Evolutionary conservation across 2,888 invertebrate species (phyloP), one percentile per base, ranked within the genome.

Genomic region (Acrobasis consociella): DNA sequence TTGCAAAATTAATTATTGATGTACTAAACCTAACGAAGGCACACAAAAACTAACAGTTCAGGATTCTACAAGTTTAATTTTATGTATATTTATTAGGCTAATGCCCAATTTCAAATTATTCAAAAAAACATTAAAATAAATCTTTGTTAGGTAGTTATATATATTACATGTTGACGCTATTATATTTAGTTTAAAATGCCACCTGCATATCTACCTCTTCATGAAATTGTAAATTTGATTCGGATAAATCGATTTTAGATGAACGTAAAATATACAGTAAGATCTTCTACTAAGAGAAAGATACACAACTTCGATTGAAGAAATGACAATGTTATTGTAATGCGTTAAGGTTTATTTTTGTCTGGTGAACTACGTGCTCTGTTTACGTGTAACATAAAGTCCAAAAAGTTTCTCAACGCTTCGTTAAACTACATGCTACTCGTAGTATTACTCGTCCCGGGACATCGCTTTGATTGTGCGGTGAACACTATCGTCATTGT

Each of bases 351-450:
- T 72, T 60, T 60, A 71, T 63, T 80, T 81, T 77, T 17, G 69
- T 50, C 51, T 67, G 65, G 11, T 63, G 31, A 62, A 37, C 37
- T 66, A 64, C 67, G 67, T 69, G 68, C 68, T 73, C 82, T 85
- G 85, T 86, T 87, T 86, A 82, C 82, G 77, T 73, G 77, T 75
- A n/a, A 78, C 5, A 5, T 72, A 78, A 78, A 80, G 80, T 82
- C 80, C 80, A 86, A 87, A 87, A 87, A 87, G 80, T 86, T 83
- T 75, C 75, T 77, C 79, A 76, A 77, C 81, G 85, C 83, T 86
- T 87, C 85, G 86, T 87, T 87, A 84, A 85, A 83, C 82, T 83
- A 83, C 80, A 83, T 79, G 78, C 83, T 31, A 31, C 31, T 31
- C 7, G 74, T 72, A 78, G 83, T 83, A 85, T 87, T 85, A 85